Percentiles rank a stretch among this genome's conserved stretches.
These are phyloP conservation scores for Vulpes lagopus DNA, from an alignment of 2,113 vertebrate genomes.

Conservation along the genomic window DNA sequence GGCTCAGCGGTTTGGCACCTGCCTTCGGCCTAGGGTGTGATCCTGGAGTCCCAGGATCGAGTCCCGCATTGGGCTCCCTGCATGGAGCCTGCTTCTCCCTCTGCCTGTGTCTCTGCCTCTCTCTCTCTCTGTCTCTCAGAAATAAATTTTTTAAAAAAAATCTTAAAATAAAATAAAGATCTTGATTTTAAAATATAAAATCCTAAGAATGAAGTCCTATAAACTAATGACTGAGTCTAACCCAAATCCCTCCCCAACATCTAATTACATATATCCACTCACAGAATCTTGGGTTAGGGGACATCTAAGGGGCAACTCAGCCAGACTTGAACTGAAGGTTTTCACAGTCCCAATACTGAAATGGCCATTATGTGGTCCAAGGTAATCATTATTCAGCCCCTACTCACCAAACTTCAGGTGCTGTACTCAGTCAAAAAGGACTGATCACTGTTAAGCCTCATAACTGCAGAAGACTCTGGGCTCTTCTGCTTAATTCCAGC, in stretches of 20 bases:
- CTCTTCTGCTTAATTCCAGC: not conserved
- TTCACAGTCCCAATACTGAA: not conserved
- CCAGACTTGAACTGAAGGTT: not conserved
- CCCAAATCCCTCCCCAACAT: not conserved
- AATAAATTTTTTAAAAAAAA: not conserved
- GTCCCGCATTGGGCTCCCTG: not conserved
- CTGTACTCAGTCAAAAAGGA: not conserved
- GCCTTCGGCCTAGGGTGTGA: not conserved
- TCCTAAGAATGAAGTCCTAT: not conserved
- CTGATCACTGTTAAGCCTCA: not conserved
- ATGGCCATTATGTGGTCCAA: not conserved
- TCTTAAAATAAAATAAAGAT: not conserved
- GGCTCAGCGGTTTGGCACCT: not conserved
- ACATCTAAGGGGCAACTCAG: not conserved
- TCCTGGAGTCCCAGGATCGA: not conserved
- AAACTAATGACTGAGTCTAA: not conserved
- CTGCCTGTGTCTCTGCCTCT: not conserved
- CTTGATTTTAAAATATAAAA: slow-evolving; percentile 13
- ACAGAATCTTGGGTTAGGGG: not conserved
- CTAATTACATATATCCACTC: not conserved
- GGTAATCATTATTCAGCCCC: not conserved
- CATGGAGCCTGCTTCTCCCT: not conserved
- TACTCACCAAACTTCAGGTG: not conserved
- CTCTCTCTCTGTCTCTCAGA: not conserved
- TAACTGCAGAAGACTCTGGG: not conserved